Evolutionary conservation across 1,140 invertebrate genomes (phyloP).

Genomic region (Drosophila elegans): DNA sequence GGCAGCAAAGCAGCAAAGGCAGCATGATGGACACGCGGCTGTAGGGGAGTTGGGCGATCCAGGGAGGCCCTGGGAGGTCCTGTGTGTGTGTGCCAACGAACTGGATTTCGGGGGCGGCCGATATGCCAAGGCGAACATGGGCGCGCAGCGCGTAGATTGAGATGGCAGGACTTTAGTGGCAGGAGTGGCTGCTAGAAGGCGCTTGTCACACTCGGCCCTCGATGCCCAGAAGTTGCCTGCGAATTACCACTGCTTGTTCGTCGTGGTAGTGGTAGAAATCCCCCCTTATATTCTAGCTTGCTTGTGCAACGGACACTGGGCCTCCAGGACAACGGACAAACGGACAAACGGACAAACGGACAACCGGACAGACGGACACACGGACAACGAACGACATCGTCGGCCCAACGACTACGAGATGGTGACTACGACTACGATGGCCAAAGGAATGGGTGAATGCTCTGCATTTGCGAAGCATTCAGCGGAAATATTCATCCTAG

Average conservation of each 20-base stretch:
- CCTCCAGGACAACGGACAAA: slow-evolving; percentile 25
- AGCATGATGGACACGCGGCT: slow-evolving; percentile 78
- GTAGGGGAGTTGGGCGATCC: slow-evolving; percentile 41
- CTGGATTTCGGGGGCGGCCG: slow-evolving; percentile 67
- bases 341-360: slow-evolving; percentile 29
- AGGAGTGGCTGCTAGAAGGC: slow-evolving; percentile 42
- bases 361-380: slow-evolving; percentile 23
- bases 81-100: slow-evolving; percentile 51
- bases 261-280: slow-evolving; percentile 27
- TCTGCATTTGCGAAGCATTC: slow-evolving; percentile 79
- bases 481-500: slow-evolving; percentile 80
- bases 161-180: slow-evolving; percentile 22
- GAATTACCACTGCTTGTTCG: slow-evolving; percentile 75
- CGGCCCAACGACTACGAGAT: slow-evolving; percentile 67
- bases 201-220: slow-evolving; percentile 47
- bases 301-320: slow-evolving; percentile 31
- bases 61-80: slow-evolving; percentile 26
- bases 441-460: slow-evolving; percentile 81
- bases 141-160: slow-evolving; percentile 40
- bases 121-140: slow-evolving; percentile 74
- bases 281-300: slow-evolving; percentile 1
- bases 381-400: slow-evolving; percentile 47
- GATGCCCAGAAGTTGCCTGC: slow-evolving; percentile 73
- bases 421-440: slow-evolving; percentile 36
- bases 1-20: slow-evolving; percentile 44